phyloP scores from a whole-genome alignment of 2,888 invertebrate genomes.

The Tortrix viridana region DNA sequence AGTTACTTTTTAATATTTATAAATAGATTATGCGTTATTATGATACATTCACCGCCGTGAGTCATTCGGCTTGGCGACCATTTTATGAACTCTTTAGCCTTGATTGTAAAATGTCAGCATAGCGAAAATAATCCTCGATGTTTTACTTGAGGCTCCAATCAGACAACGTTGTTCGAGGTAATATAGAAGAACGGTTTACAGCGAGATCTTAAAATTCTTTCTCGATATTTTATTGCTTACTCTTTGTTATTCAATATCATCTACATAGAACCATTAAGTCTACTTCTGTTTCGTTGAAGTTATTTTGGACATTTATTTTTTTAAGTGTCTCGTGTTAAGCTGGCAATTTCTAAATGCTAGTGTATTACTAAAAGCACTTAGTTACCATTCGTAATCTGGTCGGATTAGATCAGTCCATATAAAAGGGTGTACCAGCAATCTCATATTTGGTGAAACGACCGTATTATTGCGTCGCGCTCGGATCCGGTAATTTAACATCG shows the following conservation, averaged over 20 bases:
- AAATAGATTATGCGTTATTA: constrained; percentile 22
- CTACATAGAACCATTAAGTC: no score
- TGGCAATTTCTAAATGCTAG: background rate
- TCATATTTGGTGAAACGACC: constrained; percentile 30
- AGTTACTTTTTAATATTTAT: constrained; percentile 11
- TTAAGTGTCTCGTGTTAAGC: background rate
- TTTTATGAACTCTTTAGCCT: constrained; percentile 15
- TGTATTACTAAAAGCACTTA: background rate
- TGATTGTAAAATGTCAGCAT: background rate
- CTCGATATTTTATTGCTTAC: no score
- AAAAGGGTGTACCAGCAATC: constrained; percentile 8
- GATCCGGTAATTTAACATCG: constrained; percentile 34
- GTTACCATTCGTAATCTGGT: background rate
- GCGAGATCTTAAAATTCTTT: no score
- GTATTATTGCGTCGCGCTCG: constrained; percentile 27
- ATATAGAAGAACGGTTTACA: no score
- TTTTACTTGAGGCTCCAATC: no score
- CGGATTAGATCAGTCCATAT: constrained; percentile 13
- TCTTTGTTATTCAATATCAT: no score
- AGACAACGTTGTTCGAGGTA: background rate
- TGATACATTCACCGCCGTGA: constrained; percentile 25
- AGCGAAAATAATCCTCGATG: background rate
- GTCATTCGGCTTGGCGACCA: constrained; percentile 22
- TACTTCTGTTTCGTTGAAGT: no score
- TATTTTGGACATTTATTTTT: no score